Conservation (phyloP, 1,140 invertebrate genomes). For the Lamellibrachia luymesi region DNA sequence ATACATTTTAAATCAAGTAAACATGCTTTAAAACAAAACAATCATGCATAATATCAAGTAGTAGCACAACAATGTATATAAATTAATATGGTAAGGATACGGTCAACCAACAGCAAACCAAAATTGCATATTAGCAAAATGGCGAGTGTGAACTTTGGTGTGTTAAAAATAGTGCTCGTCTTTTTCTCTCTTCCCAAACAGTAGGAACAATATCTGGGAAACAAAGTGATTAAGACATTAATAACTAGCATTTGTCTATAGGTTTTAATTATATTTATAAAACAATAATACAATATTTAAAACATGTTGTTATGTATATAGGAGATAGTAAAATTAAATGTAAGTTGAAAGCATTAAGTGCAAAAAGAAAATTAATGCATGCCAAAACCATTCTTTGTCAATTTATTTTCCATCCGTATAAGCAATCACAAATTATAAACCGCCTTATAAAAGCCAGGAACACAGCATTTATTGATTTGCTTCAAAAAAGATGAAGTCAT, state of each 20-base stretch:
- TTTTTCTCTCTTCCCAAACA: slow-evolving; percentile 28
- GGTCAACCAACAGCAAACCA: slow-evolving; percentile 90
- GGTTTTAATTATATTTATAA: not conserved
- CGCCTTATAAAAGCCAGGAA: too few relatives aligned
- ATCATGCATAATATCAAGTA: not conserved
- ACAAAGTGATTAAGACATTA: not conserved
- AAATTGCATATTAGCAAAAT: slow-evolving; percentile 75
- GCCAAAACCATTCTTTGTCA: too few relatives aligned
- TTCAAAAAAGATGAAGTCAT: too few relatives aligned
- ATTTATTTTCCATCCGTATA: too few relatives aligned
- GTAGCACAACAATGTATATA: not conserved
- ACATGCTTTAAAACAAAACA: not conserved
- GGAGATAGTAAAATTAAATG: not conserved
- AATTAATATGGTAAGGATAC: slow-evolving; percentile 46
- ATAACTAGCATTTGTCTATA: slow-evolving; percentile 9
- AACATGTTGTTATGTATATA: not conserved
- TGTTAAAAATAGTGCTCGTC: slow-evolving; percentile 57
- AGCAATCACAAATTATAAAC: too few relatives aligned
- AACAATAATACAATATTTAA: not conserved
- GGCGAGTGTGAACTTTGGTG: slow-evolving; percentile 53
- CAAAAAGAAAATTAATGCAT: not conserved
- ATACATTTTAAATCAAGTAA: not conserved
- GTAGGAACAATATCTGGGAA: slow-evolving; percentile 36
- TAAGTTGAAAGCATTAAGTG: not conserved
- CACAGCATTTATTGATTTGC: too few relatives aligned